Evolutionary conservation across 2,113 vertebrate species (phyloP).

Genomic region (Ceyx margarethae): DNA sequence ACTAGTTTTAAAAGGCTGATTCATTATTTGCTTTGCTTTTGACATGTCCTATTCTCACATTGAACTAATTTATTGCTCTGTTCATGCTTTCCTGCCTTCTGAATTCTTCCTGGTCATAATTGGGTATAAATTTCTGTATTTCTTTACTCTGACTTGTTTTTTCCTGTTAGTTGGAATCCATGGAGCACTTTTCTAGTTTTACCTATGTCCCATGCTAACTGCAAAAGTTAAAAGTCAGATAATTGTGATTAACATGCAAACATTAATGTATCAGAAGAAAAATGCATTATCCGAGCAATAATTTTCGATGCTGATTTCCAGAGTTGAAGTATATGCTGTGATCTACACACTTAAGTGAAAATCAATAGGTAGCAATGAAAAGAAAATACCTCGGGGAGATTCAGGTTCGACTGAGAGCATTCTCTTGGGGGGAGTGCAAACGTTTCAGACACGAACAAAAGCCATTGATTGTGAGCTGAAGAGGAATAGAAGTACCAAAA

Average conservation of each 20-base stretch:
- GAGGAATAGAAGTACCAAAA: not conserved
- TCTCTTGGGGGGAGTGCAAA: conserved; percentile 34
- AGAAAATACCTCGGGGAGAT: conserved; percentile 36
- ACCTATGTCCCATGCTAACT: not conserved
- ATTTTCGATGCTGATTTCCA: conserved; percentile 25
- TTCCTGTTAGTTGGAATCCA: not conserved
- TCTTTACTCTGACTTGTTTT: not conserved
- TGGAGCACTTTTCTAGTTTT: not conserved
- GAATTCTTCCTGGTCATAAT: not conserved
- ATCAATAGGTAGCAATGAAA: conserved; percentile 66
- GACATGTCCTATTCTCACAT: not conserved
- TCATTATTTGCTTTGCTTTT: not conserved
- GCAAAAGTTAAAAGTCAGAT: not conserved
- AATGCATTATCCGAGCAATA: not conserved
- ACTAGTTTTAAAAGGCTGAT: not conserved
- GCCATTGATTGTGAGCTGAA: conserved; percentile 34
- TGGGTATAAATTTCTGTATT: not conserved
- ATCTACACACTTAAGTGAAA: conserved; percentile 62
- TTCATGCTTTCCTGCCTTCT: not conserved
- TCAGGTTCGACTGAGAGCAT: not conserved
- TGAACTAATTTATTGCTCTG: not conserved
- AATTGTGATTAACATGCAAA: conserved; percentile 5
- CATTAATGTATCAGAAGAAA: not conserved
- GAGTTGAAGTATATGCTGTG: conserved; percentile 1
- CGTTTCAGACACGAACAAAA: conserved; percentile 55